phyloP scores from a whole-genome alignment of 2,888 invertebrate genomes.

The Cheilosia variabilis region DNA sequence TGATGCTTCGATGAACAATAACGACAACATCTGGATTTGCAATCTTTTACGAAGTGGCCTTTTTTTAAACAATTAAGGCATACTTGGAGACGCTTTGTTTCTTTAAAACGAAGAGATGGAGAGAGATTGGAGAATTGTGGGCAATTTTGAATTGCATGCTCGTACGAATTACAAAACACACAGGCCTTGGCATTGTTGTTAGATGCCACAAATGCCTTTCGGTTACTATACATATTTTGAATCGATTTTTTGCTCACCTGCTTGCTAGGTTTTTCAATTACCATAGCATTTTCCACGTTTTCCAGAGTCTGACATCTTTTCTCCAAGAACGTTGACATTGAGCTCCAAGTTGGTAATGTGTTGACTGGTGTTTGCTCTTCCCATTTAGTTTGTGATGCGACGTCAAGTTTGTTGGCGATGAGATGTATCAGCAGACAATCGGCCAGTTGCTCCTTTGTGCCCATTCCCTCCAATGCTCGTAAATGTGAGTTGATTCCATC shows the following conservation, averaged over 20 bases:
- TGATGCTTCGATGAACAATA: slow-evolving; percentile 12
- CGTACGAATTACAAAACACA: slow-evolving; percentile 6
- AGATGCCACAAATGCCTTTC: slow-evolving; percentile 8
- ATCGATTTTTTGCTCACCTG: slow-evolving; percentile 26
- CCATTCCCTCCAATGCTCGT: too few species aligned
- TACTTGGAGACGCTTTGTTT: not conserved
- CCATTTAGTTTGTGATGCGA: slow-evolving; percentile 8
- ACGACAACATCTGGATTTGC: slow-evolving; percentile 10
- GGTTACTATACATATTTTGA: not conserved
- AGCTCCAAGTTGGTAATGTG: slow-evolving; percentile 17
- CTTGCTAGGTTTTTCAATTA: slow-evolving; percentile 22
- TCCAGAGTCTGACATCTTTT: slow-evolving; percentile 31
- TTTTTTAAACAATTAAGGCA: too few species aligned
- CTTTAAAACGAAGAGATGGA: slow-evolving; percentile 2
- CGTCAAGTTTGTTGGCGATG: slow-evolving; percentile 14
- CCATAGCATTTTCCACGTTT: slow-evolving; percentile 22
- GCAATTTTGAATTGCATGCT: slow-evolving; percentile 21
- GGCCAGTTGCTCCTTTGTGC: not conserved
- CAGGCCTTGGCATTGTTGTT: slow-evolving; percentile 2
- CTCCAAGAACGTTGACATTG: slow-evolving; percentile 8
- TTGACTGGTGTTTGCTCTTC: slow-evolving; percentile 38
- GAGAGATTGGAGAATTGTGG: slow-evolving; percentile 1
- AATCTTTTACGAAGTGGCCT: slow-evolving; percentile 1
- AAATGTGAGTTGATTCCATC: too few species aligned
- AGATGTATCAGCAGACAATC: slow-evolving; percentile 23